phyloP scores from a whole-genome alignment of 2,888 invertebrate genomes.

The Erebia ligea region DNA sequence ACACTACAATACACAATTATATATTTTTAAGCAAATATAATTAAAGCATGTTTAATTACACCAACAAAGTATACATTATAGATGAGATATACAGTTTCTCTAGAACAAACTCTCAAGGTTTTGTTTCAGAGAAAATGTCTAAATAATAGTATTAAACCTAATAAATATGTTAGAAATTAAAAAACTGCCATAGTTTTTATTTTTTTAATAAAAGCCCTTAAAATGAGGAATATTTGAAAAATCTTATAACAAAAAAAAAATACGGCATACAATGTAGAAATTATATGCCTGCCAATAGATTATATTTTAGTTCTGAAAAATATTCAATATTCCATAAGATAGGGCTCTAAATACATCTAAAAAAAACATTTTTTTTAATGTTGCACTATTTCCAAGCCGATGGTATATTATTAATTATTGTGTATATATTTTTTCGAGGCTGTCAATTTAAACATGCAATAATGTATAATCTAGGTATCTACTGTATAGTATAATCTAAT shows the following conservation, averaged over 20 bases:
- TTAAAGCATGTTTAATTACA: neutral
- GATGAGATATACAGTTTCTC: neutral
- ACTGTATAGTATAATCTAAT: slow-evolving; percentile 53
- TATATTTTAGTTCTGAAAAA: neutral
- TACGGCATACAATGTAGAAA: no score
- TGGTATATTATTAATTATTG: neutral
- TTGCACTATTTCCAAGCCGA: neutral
- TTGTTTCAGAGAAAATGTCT: neutral
- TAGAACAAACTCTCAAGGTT: neutral
- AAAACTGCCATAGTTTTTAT: slow-evolving; percentile 8
- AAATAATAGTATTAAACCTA: neutral
- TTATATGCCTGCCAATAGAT: neutral
- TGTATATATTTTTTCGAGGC: neutral
- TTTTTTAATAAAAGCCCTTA: neutral
- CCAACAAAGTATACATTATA: neutral
- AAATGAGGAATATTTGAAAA: neutral
- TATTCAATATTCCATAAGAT: neutral
- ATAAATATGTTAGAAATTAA: neutral
- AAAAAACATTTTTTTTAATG: neutral
- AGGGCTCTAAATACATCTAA: neutral
- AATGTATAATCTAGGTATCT: slow-evolving; percentile 7
- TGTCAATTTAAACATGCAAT: neutral
- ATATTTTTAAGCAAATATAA: slow-evolving; percentile 12
- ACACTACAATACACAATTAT: slow-evolving; percentile 10
- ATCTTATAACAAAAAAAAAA: neutral